Percentiles rank a stretch among this genome's conserved stretches.
These are phyloP conservation scores for Tholera decimalis DNA, from an alignment of 2,888 invertebrate species.

Conservation along the genomic window DNA sequence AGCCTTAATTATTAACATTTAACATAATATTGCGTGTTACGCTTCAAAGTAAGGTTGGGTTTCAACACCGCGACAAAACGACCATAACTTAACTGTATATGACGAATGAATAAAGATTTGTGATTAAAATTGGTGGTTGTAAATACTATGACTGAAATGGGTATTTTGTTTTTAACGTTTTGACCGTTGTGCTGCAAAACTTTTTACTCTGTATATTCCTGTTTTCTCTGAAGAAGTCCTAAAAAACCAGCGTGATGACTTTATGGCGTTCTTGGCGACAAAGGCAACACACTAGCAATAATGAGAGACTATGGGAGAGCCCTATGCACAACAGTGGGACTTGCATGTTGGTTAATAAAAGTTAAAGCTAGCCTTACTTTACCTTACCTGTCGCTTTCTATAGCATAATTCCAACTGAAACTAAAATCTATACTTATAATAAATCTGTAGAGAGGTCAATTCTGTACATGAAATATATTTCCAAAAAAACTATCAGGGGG, in stretches of 20 bases:
- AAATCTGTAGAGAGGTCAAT: no score
- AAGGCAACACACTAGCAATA: no score
- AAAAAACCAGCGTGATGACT: no score
- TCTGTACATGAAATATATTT: no score
- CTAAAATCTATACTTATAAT: not conserved
- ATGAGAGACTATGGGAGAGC: no score
- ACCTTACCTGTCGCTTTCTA: not conserved
- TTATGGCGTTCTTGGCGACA: no score
- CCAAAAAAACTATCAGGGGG: no score
- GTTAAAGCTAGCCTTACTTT: no score
- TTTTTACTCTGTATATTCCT: not conserved
- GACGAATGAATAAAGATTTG: constrained; percentile 4
- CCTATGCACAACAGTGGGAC: no score
- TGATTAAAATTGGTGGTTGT: constrained; percentile 4
- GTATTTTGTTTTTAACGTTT: not conserved
- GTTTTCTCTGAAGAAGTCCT: no score
- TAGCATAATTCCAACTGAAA: not conserved
- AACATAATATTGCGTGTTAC: constrained; percentile 56
- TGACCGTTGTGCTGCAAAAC: not conserved
- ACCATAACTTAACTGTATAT: not conserved
- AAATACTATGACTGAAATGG: not conserved
- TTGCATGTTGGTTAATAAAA: no score
- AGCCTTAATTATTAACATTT: constrained; percentile 60
- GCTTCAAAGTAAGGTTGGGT: constrained; percentile 31
- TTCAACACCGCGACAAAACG: constrained; percentile 3